Evolutionary conservation across 2,888 invertebrate species (phyloP), one percentile per base, ranked within the genome.

Genomic region (Itoplectis maculator): DNA sequence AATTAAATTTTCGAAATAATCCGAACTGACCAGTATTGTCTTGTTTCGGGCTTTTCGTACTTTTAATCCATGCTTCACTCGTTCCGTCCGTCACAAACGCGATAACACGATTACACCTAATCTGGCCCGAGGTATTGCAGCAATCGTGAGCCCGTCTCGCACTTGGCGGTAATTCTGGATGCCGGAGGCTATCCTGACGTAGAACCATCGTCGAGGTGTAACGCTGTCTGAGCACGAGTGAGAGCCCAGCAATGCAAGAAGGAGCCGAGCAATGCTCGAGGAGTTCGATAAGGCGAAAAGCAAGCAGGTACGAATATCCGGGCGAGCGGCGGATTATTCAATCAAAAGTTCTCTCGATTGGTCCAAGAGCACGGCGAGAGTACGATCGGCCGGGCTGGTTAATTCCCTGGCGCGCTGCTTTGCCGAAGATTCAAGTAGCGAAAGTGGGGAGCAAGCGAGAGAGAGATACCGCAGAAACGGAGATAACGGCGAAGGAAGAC

Each of bases 291-390:
- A 63, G 54, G 45, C 29, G 40, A 72, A 72, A 23, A 69, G 29
- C 11, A 45, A 18, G 18, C 6, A 15, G 37, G 18, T 35, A 13
- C 63, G 47, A 72, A 66, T 35, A 51, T 59, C 18, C 45, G 37
- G 65, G 37, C 42, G 42, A 61, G 61, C 42, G 20, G 29, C 6
- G 63, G 49, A 79, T 79, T 65, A 82, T 75, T 75, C 66, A 75
- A 82, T 79, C 75, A 70, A 79, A 82, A 82, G 70, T 82, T 82
- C 35, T 59, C 59, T 23, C 66, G 65, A 70, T 70, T 51, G 63
- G 49, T 70, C 68, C 42, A 47, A 70, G 42, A 65, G 75, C 79
- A 35, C 20, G 37, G 42, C 42, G 35, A 51, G 68, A 65, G 56
- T 59, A 75, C 59, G 70, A 75, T 75, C 47, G 18, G 63, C 40